These are phyloP conservation scores for Empidonax alnorum DNA, from an alignment of 2,113 vertebrate species.

Conservation along the genomic window DNA sequence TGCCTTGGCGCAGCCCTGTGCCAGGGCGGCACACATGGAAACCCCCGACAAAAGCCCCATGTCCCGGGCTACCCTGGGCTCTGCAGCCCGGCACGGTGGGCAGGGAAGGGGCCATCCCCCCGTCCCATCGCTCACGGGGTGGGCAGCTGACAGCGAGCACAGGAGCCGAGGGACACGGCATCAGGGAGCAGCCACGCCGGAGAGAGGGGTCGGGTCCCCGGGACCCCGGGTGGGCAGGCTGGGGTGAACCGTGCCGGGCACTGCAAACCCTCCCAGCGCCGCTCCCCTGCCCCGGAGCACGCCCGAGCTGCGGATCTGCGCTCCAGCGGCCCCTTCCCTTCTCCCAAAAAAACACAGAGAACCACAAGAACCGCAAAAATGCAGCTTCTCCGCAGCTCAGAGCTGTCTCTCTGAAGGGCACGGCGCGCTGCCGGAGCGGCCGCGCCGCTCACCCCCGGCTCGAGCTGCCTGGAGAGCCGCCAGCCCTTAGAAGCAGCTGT, in stretches of 20 bases:
- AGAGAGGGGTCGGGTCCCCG: rapidly evolving
- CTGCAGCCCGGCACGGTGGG: rapidly evolving
- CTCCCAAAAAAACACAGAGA: conserved; percentile 17
- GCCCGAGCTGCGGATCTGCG: rapidly evolving
- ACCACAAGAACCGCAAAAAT: conserved; percentile 49
- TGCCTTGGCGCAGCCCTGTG: conserved; percentile 14
- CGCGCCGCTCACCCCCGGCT: background rate
- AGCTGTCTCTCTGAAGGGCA: conserved; percentile 1
- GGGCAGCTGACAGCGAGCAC: background rate
- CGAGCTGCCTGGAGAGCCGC: conserved; percentile 11
- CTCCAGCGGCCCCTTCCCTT: background rate
- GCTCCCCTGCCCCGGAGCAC: rapidly evolving
- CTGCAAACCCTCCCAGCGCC: background rate
- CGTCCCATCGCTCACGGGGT: rapidly evolving
- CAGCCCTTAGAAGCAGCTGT: conserved; percentile 51
- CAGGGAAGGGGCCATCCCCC: background rate
- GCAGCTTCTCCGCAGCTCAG: background rate
- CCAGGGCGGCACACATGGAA: conserved; percentile 36
- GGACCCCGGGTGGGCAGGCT: rapidly evolving
- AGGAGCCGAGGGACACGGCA: rapidly evolving
- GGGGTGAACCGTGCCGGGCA: rapidly evolving
- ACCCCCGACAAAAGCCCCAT: background rate
- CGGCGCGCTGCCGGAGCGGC: background rate
- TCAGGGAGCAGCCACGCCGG: rapidly evolving
- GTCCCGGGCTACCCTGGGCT: background rate